Evolutionary conservation across 1,140 invertebrate genomes (phyloP).

Genomic region (Pseudomyrmex dendroicus): DNA sequence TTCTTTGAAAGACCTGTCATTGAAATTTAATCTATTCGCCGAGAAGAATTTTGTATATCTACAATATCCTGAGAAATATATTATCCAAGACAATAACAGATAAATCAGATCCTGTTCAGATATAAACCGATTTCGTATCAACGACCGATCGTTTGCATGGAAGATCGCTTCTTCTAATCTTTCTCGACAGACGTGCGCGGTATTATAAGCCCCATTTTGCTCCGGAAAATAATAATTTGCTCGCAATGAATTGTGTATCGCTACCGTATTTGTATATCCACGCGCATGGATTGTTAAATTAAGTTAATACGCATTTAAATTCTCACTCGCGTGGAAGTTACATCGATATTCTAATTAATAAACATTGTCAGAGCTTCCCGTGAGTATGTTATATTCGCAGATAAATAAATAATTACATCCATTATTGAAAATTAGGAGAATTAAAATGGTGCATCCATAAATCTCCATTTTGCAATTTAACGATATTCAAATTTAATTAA

Average conservation of each 20-base stretch:
- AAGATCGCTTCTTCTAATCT: neutral
- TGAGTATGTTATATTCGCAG: slow-evolving; percentile 13
- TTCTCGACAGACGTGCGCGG: too few species aligned
- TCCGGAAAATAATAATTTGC: neutral
- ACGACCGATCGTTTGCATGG: neutral
- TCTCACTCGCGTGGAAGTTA: neutral
- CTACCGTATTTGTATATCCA: neutral
- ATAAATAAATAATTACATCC: slow-evolving; percentile 43
- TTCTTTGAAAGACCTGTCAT: neutral
- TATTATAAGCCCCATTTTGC: neutral
- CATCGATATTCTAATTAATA: slow-evolving; percentile 31
- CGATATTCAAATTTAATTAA: slow-evolving; percentile 42
- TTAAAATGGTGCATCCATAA: slow-evolving; percentile 38
- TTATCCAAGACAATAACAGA: neutral
- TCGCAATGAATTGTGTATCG: slow-evolving; percentile 13
- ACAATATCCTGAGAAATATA: neutral
- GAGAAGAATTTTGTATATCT: neutral
- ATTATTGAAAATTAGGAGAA: slow-evolving; percentile 2
- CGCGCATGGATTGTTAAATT: neutral
- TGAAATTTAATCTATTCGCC: neutral
- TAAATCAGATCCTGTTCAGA: neutral
- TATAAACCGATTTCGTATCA: neutral
- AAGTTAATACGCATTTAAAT: slow-evolving; percentile 30
- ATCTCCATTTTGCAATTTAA: slow-evolving; percentile 38
- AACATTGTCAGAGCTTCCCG: neutral